Conservation (phyloP, 2,888 invertebrate genomes). For the Melikaiella ostensackeni region DNA sequence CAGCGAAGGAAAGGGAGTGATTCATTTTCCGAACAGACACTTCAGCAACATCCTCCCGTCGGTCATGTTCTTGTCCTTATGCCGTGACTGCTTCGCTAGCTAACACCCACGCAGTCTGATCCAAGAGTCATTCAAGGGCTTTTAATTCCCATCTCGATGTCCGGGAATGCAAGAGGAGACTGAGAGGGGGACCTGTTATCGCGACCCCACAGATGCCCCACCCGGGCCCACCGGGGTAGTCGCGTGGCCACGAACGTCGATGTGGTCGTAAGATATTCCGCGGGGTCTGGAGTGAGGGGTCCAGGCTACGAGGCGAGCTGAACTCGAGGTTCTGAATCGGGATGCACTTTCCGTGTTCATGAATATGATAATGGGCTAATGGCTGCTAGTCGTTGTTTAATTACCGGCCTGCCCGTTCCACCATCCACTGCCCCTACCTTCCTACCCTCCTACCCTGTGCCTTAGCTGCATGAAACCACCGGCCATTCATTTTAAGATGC, state of each 20-base stretch:
- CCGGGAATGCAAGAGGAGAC: neutral
- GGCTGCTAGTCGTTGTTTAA: slow-evolving; percentile 76
- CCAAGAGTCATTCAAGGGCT: neutral
- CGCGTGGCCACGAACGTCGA: slow-evolving; percentile 63
- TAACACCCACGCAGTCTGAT: slow-evolving; percentile 2
- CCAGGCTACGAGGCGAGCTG: slow-evolving; percentile 44
- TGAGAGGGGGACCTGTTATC: slow-evolving; percentile 15
- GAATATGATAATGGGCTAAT: slow-evolving; percentile 77
- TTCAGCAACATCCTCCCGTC: neutral
- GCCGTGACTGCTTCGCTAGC: neutral
- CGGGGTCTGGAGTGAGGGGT: slow-evolving; percentile 46
- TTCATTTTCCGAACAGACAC: neutral
- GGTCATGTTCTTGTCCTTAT: neutral
- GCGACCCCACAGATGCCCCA: neutral
- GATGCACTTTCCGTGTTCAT: slow-evolving; percentile 77
- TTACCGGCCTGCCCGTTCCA: slow-evolving; percentile 62
- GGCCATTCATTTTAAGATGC: slow-evolving; percentile 64
- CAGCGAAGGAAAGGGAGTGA: neutral
- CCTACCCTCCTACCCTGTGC: slow-evolving; percentile 21
- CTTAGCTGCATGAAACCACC: slow-evolving; percentile 50
- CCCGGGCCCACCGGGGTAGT: slow-evolving; percentile 66
- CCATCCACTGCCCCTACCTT: slow-evolving; percentile 22
- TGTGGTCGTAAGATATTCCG: slow-evolving; percentile 56
- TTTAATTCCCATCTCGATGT: neutral
- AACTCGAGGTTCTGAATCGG: slow-evolving; percentile 68